Evolutionary conservation across 2,113 vertebrate genomes (phyloP).

Genomic region (Delphinapterus leucas): DNA sequence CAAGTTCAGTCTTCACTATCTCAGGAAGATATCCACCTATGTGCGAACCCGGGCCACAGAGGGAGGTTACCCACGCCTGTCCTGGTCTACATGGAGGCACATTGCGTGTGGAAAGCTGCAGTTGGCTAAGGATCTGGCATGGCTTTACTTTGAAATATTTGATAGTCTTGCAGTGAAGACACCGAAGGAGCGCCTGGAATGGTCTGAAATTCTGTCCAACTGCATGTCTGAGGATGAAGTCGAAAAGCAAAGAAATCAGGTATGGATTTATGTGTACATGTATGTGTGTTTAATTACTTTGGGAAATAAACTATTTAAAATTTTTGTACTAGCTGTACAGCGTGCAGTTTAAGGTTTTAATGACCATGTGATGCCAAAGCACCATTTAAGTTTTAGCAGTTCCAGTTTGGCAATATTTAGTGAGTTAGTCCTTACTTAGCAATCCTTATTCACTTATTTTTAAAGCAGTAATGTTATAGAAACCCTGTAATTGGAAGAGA

Average conservation of each 20-base stretch:
- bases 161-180: slow-evolving; percentile 83
- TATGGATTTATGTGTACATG: slow-evolving; percentile 54
- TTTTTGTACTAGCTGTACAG: neutral
- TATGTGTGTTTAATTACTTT: neutral
- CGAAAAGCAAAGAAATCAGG: slow-evolving; percentile 90
- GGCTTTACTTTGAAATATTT: slow-evolving; percentile 97
- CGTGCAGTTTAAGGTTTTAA: neutral
- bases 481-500: slow-evolving; percentile 15
- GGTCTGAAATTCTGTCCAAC: slow-evolving; percentile 91
- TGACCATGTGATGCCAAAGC: neutral
- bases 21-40: slow-evolving; percentile 92
- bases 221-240: slow-evolving; percentile 87
- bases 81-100: slow-evolving; percentile 92
- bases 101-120: slow-evolving; percentile 97
- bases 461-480: slow-evolving; percentile 2
- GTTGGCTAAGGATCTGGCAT: slow-evolving; percentile 89
- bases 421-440: neutral
- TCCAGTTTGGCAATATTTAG: neutral
- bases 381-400: neutral
- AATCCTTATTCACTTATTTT: neutral
- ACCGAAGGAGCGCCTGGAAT: slow-evolving; percentile 85
- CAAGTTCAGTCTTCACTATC: slow-evolving; percentile 92
- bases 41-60: slow-evolving; percentile 85
- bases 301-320: neutral
- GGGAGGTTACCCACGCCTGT: slow-evolving; percentile 89